These are phyloP conservation scores for Mayetiola destructor DNA, from an alignment of 2,888 invertebrate species.

Conservation along the genomic window DNA sequence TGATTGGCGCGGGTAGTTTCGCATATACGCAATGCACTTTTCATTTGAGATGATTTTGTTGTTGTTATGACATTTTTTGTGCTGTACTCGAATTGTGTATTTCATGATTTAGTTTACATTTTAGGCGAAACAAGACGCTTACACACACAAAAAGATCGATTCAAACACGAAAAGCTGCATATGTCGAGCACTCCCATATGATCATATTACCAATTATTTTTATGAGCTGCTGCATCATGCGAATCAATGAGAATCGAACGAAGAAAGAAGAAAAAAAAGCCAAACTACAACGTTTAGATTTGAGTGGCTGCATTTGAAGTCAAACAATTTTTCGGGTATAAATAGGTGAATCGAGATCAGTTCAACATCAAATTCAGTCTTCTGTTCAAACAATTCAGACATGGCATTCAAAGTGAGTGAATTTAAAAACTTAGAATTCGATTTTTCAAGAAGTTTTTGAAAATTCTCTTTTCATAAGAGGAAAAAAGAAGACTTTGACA, in stretches of 20 bases:
- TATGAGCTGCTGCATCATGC: slow-evolving; percentile 1
- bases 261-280: too few species aligned
- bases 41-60: too few species aligned
- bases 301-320: neutral
- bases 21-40: slow-evolving; percentile 3
- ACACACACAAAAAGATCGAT: too few species aligned
- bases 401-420: slow-evolving; percentile 31
- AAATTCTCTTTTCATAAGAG: neutral
- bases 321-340: slow-evolving; percentile 17
- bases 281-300: too few species aligned
- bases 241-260: neutral
- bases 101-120: too few species aligned
- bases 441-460: neutral
- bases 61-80: too few species aligned
- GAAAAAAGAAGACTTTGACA: neutral
- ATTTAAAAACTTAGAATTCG: slow-evolving; percentile 10
- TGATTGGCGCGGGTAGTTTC: slow-evolving; percentile 5
- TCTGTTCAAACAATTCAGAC: slow-evolving; percentile 30
- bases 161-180: neutral
- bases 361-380: slow-evolving; percentile 28
- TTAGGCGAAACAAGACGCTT: too few species aligned
- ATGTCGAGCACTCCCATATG: slow-evolving; percentile 6
- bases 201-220: too few species aligned
- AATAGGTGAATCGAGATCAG: slow-evolving; percentile 17
- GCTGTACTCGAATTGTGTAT: too few species aligned